Evolutionary conservation across 2,888 invertebrate genomes (phyloP).

Genomic region (Gerris lacustris): DNA sequence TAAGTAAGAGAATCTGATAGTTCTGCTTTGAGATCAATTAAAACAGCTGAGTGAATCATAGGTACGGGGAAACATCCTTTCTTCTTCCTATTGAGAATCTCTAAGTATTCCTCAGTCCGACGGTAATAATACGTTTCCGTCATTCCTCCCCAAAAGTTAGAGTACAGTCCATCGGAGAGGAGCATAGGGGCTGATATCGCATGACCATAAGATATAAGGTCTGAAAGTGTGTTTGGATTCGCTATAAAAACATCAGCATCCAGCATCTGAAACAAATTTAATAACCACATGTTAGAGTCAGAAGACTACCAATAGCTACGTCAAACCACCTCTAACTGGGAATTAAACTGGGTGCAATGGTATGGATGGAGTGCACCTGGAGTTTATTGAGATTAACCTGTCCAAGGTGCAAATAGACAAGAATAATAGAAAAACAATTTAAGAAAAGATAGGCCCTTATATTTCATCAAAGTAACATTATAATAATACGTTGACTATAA

Average conservation of each 20-base stretch:
- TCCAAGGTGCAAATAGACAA: too few species aligned
- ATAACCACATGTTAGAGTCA: conserved; percentile 16
- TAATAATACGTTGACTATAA: too few species aligned
- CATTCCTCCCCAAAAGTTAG: conserved; percentile 96
- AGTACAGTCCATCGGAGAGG: conserved; percentile 72
- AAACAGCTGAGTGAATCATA: conserved; percentile 79
- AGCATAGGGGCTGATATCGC: conserved; percentile 74
- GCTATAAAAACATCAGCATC: conserved; percentile 76
- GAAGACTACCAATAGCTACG: too few species aligned
- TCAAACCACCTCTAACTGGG: too few species aligned
- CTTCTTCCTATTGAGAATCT: conserved; percentile 56
- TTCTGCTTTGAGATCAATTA: conserved; percentile 55
- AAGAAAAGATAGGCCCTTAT: too few species aligned
- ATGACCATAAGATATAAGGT: conserved; percentile 49
- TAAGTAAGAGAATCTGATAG: conserved; percentile 60
- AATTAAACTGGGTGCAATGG: too few species aligned
- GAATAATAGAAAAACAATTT: too few species aligned
- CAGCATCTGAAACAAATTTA: conserved; percentile 50
- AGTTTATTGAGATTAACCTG: too few species aligned
- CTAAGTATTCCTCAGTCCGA: conserved; percentile 71
- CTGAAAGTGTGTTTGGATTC: conserved; percentile 49
- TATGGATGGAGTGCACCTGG: too few species aligned
- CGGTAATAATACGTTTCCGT: conserved; percentile 67
- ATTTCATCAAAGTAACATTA: too few species aligned
- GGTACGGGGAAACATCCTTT: conserved; percentile 72